These are phyloP conservation scores for Pyxicephalus adspersus DNA, from an alignment of 2,113 vertebrate species.

Conservation along the genomic window DNA sequence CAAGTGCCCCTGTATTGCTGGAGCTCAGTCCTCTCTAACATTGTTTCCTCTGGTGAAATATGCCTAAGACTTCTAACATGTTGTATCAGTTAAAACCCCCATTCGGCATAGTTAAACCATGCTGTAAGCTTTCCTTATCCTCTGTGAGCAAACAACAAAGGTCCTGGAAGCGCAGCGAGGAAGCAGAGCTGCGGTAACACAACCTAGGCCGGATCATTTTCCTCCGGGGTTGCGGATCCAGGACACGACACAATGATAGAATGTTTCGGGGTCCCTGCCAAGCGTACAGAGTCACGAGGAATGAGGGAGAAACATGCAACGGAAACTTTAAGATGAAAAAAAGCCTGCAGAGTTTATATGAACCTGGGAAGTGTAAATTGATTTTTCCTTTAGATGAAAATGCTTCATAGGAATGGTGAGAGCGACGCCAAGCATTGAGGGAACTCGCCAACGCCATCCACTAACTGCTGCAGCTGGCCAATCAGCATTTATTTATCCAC, in stretches of 20 bases:
- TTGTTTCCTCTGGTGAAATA: conserved; percentile 61
- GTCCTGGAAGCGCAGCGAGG: conserved; percentile 45
- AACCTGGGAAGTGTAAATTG: neutral
- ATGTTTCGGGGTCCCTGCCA: neutral
- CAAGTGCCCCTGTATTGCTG: conserved; percentile 64
- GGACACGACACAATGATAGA: conserved; percentile 10
- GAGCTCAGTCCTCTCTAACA: conserved; percentile 51
- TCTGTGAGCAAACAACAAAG: conserved; percentile 56
- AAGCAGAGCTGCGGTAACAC: neutral
- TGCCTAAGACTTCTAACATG: conserved; percentile 61
- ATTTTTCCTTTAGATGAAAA: neutral
- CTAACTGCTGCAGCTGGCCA: too few relatives aligned
- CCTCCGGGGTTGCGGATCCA: neutral
- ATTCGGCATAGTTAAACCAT: conserved; percentile 61
- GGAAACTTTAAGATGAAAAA: neutral
- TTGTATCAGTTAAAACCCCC: conserved; percentile 65
- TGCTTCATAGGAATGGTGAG: too few relatives aligned
- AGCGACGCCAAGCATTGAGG: too few relatives aligned
- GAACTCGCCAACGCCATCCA: too few relatives aligned
- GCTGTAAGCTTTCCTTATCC: conserved; percentile 56
- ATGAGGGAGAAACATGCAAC: neutral
- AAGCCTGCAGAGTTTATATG: neutral
- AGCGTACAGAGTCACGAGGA: neutral
- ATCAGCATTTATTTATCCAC: too few relatives aligned
- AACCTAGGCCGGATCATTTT: neutral